phyloP scores from a whole-genome alignment of 2,888 invertebrate genomes.

The Balanococcus diminutus region DNA sequence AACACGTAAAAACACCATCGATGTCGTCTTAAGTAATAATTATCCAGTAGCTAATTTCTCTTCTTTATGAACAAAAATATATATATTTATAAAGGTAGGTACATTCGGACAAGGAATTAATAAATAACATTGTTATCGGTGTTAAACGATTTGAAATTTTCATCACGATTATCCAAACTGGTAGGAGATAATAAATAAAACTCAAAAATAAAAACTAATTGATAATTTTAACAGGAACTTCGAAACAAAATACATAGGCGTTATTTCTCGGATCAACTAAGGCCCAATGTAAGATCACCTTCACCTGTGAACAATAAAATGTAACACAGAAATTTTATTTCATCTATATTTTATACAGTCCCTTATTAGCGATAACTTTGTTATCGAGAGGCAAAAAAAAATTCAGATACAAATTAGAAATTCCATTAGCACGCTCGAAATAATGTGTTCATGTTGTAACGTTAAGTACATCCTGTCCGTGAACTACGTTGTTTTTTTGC shows the following conservation, averaged over 20 bases:
- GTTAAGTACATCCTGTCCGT: constrained; percentile 29
- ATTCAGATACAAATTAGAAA: not conserved
- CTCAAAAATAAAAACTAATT: not conserved
- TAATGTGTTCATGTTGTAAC: not conserved
- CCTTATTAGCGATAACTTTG: not conserved
- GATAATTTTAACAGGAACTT: constrained; percentile 52
- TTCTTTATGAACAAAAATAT: not conserved
- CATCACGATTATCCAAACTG: not conserved
- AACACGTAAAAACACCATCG: not conserved
- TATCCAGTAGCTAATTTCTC: not conserved
- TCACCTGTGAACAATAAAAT: constrained; percentile 17
- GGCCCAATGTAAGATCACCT: constrained; percentile 48
- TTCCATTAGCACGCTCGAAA: constrained; percentile 25
- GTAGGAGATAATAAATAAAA: not conserved
- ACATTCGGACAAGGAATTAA: not conserved
- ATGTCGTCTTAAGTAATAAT: not conserved
- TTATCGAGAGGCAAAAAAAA: not conserved
- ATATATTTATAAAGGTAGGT: too few species aligned
- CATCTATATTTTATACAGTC: too few species aligned
- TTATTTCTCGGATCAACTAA: constrained; percentile 44
- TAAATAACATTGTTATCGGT: not conserved
- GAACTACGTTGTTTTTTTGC: not conserved
- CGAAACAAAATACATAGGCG: constrained; percentile 47
- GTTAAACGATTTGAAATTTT: not conserved
- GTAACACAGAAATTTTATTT: too few species aligned